phyloP scores from a whole-genome alignment of 1,140 invertebrate genomes.

The Thereuonema tuberculata region DNA sequence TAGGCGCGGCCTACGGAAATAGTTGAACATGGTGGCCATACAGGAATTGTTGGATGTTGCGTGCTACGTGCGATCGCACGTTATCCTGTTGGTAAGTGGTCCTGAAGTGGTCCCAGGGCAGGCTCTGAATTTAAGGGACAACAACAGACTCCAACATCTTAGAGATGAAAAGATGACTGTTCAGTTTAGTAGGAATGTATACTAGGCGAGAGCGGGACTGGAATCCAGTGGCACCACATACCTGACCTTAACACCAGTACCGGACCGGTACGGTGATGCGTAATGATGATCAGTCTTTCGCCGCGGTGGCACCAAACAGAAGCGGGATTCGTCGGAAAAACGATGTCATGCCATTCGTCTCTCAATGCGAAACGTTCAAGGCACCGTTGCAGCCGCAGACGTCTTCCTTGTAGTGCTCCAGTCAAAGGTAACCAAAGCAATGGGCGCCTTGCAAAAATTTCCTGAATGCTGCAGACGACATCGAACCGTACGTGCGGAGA shows the following conservation, averaged over 20 bases:
- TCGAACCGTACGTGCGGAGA: not conserved
- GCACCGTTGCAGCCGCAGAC: not conserved
- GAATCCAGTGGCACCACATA: not conserved
- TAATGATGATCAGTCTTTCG: not conserved
- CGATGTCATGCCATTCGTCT: too few relatives aligned
- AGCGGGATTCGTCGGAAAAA: too few relatives aligned
- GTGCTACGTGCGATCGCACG: not conserved
- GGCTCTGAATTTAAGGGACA: not conserved
- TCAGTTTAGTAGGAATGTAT: not conserved
- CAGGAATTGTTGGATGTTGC: not conserved
- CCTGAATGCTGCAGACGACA: not conserved
- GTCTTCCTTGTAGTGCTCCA: not conserved
- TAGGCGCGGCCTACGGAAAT: too few relatives aligned
- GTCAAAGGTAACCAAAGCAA: not conserved
- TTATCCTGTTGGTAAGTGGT: not conserved
- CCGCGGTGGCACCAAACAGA: too few relatives aligned
- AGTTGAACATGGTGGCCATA: not conserved
- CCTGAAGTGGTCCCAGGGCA: too few relatives aligned
- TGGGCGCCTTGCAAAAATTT: not conserved
- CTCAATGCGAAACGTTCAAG: too few relatives aligned
- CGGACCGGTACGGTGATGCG: not conserved
- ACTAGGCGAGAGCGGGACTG: not conserved
- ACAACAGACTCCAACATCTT: not conserved
- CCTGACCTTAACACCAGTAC: not conserved
- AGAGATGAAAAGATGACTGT: too few relatives aligned